Evolutionary conservation across 2,113 vertebrate genomes (phyloP), one percentile per base, ranked within the genome.

Genomic region (Emberiza fucata): DNA sequence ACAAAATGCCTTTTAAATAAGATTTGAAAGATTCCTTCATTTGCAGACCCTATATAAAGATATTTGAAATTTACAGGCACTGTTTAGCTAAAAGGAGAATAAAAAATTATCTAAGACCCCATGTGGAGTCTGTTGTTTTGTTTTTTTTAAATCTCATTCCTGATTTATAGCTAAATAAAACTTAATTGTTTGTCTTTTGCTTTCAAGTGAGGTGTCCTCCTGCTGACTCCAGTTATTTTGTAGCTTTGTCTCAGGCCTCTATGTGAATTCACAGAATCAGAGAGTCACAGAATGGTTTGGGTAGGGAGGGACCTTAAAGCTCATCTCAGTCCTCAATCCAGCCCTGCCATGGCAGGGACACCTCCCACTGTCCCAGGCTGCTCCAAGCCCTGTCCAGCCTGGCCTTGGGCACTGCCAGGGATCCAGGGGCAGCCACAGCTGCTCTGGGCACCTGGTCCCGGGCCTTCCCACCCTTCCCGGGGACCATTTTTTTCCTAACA

Each of bases 391-490:
- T 0, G 0, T 25, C 51, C 70, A 85, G 0, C 35, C 70, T 48
- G 24, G 42, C 35, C 42, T 56, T 11, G 70, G 51, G 0, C 60
- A 57, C 12, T 42, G 0, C 20, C 71, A 76, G 51, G 50, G 61
- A 42, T 50, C 40, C 57, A 63, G 60, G n/a, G 35, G 12, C 69
- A 65, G 50, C 69, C 69, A 3, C 28, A 65, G 69, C 70, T 48
- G 0, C 60, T 65, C 59, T 56, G 81, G 42, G 50, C 4, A 75
- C 33, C 70, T 56, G 69, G 20, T 60, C 70, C 81, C 65, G 60
- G n/a, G 20, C 15, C 12, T n/a, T 0, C 0, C 2, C 23, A 12
- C 28, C 9, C 40, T 47, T 47, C 12, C 0, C 15, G 57, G 24
- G 10, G 16, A 9, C 31, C 2, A 3, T 29, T 21, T 57, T 14